phyloP scores from a whole-genome alignment of 2,797 vertebrate genomes.

The Rhinella marina region DNA sequence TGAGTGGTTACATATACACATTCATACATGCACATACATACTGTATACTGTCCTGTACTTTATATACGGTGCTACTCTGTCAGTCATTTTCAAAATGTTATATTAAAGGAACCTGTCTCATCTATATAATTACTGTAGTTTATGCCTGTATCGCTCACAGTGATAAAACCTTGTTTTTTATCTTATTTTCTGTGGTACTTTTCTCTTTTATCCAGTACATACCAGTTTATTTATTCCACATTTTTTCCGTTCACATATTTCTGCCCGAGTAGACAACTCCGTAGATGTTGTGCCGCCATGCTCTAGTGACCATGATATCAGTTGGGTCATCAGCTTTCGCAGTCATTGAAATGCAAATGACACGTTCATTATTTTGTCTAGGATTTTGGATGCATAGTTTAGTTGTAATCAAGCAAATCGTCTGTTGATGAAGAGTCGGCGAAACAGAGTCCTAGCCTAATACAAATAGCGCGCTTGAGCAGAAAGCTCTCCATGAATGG shows the following conservation, averaged over 20 bases:
- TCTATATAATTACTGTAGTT: background rate
- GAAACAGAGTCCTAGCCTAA: conserved; percentile 39
- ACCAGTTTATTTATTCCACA: background rate
- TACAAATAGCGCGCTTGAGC: conserved; percentile 48
- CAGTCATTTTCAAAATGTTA: too few species aligned
- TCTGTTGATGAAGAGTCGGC: conserved; percentile 51
- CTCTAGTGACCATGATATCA: conserved; percentile 33
- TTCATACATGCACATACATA: too few species aligned
- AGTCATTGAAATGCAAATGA: conserved; percentile 56
- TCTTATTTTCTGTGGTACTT: background rate
- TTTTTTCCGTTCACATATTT: background rate
- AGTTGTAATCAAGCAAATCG: conserved; percentile 54
- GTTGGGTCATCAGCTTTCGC: conserved; percentile 37
- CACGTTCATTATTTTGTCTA: conserved; percentile 28
- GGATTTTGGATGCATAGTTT: conserved; percentile 45
- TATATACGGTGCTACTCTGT: too few species aligned
- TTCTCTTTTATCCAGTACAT: background rate
- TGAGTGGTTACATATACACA: too few species aligned
- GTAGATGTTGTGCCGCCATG: conserved; percentile 14
- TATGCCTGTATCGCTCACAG: background rate
- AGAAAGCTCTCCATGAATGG: conserved; percentile 35
- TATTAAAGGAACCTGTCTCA: background rate
- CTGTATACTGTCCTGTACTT: too few species aligned
- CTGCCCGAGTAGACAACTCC: background rate
- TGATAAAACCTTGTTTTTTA: background rate